Conservation (phyloP, 2,113 vertebrate species). For the Pangasianodon hypophthalmus region DNA sequence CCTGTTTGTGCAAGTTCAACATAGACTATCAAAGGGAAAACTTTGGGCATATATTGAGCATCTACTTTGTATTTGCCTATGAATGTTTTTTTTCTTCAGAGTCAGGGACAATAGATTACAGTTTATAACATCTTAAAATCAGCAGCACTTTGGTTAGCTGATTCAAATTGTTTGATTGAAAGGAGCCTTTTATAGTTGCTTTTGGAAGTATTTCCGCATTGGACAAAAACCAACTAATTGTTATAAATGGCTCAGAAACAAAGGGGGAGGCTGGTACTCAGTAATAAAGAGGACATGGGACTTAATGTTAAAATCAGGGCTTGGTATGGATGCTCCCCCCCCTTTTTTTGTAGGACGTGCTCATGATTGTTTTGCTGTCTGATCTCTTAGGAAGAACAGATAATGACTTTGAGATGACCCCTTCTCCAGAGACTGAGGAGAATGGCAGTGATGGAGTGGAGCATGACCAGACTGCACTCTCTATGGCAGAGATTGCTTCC, state of each 20-base stretch:
- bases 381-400: slow-evolving; percentile 61
- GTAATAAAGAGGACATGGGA: background rate
- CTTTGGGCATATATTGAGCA: too few species aligned
- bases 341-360: background rate
- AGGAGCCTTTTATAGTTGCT: background rate
- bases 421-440: slow-evolving; percentile 74
- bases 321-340: background rate
- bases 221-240: background rate
- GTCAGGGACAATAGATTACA: background rate
- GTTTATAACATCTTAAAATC: background rate
- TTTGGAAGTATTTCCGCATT: background rate
- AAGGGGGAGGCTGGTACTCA: background rate
- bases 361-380: background rate
- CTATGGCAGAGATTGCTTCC: slow-evolving; percentile 97
- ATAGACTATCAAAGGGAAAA: background rate
- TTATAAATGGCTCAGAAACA: background rate
- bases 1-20: background rate
- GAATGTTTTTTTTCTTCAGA: background rate
- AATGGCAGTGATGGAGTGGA: slow-evolving; percentile 74
- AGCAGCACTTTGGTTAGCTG: background rate
- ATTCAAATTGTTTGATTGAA: background rate
- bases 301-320: background rate
- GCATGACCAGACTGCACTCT: slow-evolving; percentile 74
- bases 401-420: slow-evolving; percentile 71
- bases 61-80: background rate